phyloP scores from a whole-genome alignment of 2,888 invertebrate genomes.

The Acanthoscelides obtectus region DNA sequence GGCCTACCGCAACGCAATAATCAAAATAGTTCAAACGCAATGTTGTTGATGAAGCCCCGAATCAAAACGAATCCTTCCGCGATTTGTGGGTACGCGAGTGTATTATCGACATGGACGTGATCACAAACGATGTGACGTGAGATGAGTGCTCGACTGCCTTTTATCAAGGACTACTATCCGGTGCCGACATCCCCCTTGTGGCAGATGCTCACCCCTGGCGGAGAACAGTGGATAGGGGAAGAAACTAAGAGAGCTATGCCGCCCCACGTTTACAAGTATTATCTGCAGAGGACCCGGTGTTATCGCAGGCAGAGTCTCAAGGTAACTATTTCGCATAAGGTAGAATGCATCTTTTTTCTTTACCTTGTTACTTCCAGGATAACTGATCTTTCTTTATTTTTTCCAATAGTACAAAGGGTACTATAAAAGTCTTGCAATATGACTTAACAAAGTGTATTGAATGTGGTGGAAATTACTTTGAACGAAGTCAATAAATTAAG shows the following conservation, averaged over 20 bases:
- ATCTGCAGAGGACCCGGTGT: conserved; percentile 50
- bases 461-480: no score
- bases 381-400: background rate
- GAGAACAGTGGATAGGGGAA: conserved; percentile 59
- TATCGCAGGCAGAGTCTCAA: conserved; percentile 45
- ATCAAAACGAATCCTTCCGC: background rate
- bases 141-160: conserved; percentile 43
- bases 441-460: no score
- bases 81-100: background rate
- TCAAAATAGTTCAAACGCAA: background rate
- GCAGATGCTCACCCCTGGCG: conserved; percentile 33
- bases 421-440: no score
- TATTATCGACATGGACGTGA: background rate
- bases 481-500: no score
- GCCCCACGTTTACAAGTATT: conserved; percentile 63
- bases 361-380: background rate
- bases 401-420: no score
- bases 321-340: conserved; percentile 31
- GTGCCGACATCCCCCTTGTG: conserved; percentile 35
- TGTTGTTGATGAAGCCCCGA: background rate
- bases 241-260: conserved; percentile 61
- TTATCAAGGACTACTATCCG: conserved; percentile 45
- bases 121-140: conserved; percentile 6
- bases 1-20: background rate
- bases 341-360: background rate